A percentile compares a stretch with the other conserved stretches of the same genome.
These are phyloP conservation scores for Drosophila buzzatii DNA, from an alignment of 2,888 invertebrate species.

Conservation along the genomic window DNA sequence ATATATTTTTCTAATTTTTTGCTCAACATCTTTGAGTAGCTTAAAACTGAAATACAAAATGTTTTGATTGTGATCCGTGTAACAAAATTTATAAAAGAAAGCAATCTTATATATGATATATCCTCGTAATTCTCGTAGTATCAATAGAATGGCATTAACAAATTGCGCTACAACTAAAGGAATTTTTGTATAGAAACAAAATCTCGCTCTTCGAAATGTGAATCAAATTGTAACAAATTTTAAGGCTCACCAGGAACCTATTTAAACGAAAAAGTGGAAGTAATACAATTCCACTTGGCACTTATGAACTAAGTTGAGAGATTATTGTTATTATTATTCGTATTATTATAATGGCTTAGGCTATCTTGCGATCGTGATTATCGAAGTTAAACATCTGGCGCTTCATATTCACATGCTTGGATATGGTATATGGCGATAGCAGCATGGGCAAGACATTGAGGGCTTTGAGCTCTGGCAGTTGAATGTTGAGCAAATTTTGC, in stretches of 20 bases:
- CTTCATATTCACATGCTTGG: conserved; percentile 84
- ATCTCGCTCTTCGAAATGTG: conserved; percentile 8
- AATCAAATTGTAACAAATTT: conserved; percentile 37
- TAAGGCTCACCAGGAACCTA: conserved; percentile 38
- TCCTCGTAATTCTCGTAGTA: conserved; percentile 16
- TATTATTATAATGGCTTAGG: conserved; percentile 48
- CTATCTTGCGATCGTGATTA: conserved; percentile 83
- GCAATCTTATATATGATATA: conserved; percentile 17
- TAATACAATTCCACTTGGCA: not conserved
- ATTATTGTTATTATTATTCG: not conserved
- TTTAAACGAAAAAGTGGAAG: not conserved
- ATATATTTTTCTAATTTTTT: conserved; percentile 1
- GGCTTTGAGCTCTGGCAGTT: conserved; percentile 82
- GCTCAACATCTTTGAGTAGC: conserved; percentile 27
- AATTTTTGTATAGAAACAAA: conserved; percentile 5
- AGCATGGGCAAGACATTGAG: conserved; percentile 82
- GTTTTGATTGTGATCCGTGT: conserved; percentile 27
- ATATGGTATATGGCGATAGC: conserved; percentile 84
- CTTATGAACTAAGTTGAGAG: conserved; percentile 2
- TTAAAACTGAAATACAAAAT: conserved; percentile 53
- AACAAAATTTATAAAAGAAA: conserved; percentile 57
- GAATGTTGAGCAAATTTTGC: conserved; percentile 77
- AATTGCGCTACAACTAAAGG: conserved; percentile 15
- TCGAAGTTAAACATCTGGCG: conserved; percentile 83
- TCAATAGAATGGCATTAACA: conserved; percentile 25